Conservation (phyloP, 2,797 vertebrate species). For the Choloepus didactylus region DNA sequence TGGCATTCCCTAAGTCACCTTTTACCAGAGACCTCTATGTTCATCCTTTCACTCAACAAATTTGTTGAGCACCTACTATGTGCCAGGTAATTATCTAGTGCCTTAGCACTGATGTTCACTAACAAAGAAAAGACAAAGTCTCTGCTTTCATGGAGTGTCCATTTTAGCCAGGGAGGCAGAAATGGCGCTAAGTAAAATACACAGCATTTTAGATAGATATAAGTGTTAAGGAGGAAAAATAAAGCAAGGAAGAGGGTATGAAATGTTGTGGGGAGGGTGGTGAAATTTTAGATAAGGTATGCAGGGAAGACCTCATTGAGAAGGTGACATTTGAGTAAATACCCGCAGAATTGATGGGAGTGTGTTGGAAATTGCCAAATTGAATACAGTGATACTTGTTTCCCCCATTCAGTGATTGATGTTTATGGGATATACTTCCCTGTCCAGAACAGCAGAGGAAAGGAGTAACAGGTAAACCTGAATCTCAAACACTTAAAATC, state of each 20-base stretch:
- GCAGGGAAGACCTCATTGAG: neutral
- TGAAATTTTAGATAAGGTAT: neutral
- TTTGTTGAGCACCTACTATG: neutral
- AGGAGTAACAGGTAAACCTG: neutral
- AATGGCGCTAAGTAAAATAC: neutral
- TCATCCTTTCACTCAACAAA: slow-evolving; percentile 20
- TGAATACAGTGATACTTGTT: neutral
- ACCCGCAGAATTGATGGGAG: neutral
- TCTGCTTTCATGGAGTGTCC: neutral
- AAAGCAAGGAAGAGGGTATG: neutral
- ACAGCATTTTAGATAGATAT: neutral
- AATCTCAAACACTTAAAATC: neutral
- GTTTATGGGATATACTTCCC: neutral
- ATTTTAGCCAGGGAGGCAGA: neutral
- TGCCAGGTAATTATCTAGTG: neutral
- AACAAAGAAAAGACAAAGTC: neutral
- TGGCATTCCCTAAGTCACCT: neutral
- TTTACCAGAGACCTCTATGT: neutral
- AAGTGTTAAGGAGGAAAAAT: neutral
- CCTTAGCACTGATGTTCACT: neutral
- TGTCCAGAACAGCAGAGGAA: neutral
- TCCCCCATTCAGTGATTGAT: neutral
- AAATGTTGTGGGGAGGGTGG: neutral
- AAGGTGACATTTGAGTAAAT: neutral
- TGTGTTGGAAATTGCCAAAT: neutral